These are phyloP conservation scores for Colaptes auratus DNA, from an alignment of 2,113 vertebrate species.

Conservation along the genomic window DNA sequence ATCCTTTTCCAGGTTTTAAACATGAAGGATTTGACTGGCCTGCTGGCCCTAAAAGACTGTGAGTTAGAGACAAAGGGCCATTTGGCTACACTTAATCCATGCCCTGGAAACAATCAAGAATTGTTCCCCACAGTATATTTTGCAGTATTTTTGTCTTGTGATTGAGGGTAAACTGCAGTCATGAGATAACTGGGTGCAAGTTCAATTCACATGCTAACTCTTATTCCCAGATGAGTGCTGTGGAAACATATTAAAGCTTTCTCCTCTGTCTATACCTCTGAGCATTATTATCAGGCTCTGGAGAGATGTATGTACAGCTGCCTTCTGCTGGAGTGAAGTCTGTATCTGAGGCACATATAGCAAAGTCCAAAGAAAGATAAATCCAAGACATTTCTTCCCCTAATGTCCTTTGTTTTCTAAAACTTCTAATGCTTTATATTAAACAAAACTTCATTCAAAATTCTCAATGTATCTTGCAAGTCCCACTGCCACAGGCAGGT, in stretches of 20 bases:
- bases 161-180: constrained; percentile 59
- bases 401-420: neutral
- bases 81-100: constrained; percentile 55
- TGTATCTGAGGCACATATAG: neutral
- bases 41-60: neutral
- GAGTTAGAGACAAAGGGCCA: neutral
- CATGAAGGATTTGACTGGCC: neutral
- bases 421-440: neutral
- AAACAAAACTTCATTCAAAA: neutral
- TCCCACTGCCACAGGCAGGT: neutral
- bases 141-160: constrained; percentile 63
- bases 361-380: neutral
- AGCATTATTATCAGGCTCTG: constrained; percentile 25
- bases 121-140: constrained; percentile 57
- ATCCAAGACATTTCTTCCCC: neutral
- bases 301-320: neutral
- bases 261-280: neutral
- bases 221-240: constrained; percentile 31
- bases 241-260: constrained; percentile 37
- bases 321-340: constrained; percentile 16
- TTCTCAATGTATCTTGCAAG: neutral
- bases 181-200: constrained; percentile 70
- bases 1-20: constrained; percentile 36
- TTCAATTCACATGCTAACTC: constrained; percentile 65
- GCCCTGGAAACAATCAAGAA: constrained; percentile 59